Percentiles rank a stretch among this genome's conserved stretches.
Conservation (phyloP, 2,113 vertebrate species). For the Phainopepla nitens region DNA sequence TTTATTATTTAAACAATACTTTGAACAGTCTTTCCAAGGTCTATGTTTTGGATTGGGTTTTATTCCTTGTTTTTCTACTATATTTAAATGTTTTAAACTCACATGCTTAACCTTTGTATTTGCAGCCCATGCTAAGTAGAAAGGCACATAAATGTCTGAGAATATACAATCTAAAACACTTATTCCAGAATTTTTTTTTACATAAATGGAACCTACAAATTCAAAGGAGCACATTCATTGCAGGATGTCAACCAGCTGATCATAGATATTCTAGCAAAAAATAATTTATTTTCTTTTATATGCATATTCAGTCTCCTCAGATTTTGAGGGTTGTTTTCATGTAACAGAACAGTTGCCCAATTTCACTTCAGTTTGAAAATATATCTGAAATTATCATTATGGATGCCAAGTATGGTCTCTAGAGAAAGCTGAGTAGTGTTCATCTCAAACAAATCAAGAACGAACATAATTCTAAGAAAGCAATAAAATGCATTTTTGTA, state of each 20-base stretch:
- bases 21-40: not conserved
- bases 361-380: not conserved
- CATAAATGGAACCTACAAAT: not conserved
- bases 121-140: rapidly evolving
- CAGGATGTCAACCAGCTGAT: not conserved
- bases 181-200: not conserved
- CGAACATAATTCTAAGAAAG: not conserved
- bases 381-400: not conserved
- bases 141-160: not conserved
- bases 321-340: not conserved
- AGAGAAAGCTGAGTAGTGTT: not conserved
- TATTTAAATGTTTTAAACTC: not conserved
- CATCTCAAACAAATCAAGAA: not conserved
- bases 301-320: not conserved
- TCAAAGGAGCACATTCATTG: not conserved
- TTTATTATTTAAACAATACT: not conserved
- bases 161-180: not conserved
- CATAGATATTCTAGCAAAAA: not conserved
- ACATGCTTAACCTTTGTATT: not conserved
- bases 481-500: not conserved
- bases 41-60: not conserved
- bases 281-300: not conserved
- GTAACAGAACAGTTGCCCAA: not conserved
- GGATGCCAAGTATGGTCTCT: not conserved
- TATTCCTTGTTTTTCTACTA: not conserved